Evolutionary conservation across 2,888 invertebrate species (phyloP).

Genomic region (Electrophaes corylata): DNA sequence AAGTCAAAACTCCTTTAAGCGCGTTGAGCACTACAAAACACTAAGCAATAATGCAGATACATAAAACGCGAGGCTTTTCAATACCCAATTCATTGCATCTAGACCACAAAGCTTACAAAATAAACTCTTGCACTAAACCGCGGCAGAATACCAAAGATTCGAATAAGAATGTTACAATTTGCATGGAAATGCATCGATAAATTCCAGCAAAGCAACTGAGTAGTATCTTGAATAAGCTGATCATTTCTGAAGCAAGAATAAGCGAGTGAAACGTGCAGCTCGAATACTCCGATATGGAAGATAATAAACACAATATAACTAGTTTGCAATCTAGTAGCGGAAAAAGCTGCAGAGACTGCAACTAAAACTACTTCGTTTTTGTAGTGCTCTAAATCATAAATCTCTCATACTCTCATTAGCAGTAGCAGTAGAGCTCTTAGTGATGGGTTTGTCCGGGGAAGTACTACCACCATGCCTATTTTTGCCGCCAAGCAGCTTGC

Average conservation of each 20-base stretch:
- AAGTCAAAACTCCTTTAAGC: too few relatives aligned
- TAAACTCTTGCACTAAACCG: slow-evolving; percentile 22
- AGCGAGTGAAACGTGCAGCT: slow-evolving; percentile 19
- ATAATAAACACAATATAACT: background rate
- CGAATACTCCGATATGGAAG: slow-evolving; percentile 1
- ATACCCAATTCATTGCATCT: slow-evolving; percentile 3
- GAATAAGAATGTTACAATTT: slow-evolving; percentile 19
- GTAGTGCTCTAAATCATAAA: too few relatives aligned
- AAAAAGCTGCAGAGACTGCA: too few relatives aligned
- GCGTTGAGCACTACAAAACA: too few relatives aligned
- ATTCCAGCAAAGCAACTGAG: slow-evolving; percentile 23
- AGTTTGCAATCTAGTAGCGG: too few relatives aligned
- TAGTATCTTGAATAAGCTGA: slow-evolving; percentile 14
- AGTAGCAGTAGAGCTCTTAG: too few relatives aligned
- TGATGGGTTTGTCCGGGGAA: too few relatives aligned
- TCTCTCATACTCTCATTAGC: too few relatives aligned
- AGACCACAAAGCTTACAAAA: slow-evolving; percentile 5
- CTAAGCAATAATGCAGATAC: too few relatives aligned
- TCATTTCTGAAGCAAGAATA: slow-evolving; percentile 25
- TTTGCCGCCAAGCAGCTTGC: too few relatives aligned
- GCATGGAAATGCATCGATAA: slow-evolving; percentile 33
- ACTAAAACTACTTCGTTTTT: too few relatives aligned
- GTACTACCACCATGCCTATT: too few relatives aligned
- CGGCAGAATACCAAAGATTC: slow-evolving; percentile 16
- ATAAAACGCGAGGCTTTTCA: background rate